A percentile compares a stretch with the other conserved stretches of the same genome.
These are phyloP conservation scores for Dermatemys mawii DNA, from an alignment of 2,113 vertebrate genomes.

Conservation along the genomic window DNA sequence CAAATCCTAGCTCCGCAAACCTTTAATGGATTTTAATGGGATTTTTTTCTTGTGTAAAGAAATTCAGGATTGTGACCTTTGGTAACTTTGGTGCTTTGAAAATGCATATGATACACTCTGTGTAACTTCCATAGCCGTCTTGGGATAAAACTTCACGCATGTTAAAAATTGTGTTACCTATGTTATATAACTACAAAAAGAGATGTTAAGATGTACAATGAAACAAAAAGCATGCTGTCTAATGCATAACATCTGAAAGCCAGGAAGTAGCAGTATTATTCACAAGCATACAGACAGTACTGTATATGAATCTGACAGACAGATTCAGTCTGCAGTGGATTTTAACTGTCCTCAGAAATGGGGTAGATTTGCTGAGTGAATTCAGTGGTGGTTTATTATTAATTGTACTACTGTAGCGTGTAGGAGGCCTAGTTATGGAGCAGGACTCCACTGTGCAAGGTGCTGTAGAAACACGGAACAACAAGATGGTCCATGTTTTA, in stretches of 20 bases:
- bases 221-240: background rate
- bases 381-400: background rate
- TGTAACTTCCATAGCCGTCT: background rate
- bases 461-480: background rate
- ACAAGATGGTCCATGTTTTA: background rate
- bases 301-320: background rate
- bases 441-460: background rate
- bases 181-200: background rate
- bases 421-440: background rate
- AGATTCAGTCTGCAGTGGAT: background rate
- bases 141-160: background rate
- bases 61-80: constrained; percentile 39
- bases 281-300: background rate
- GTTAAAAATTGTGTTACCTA: no score
- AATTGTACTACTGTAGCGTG: background rate
- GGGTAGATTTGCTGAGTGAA: background rate
- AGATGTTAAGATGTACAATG: background rate
- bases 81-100: background rate
- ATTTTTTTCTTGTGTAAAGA: constrained; percentile 25
- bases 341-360: background rate
- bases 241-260: background rate
- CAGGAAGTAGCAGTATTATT: background rate
- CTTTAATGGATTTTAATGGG: constrained; percentile 30
- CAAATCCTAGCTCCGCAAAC: constrained; percentile 25
- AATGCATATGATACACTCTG: background rate